Percentiles rank a stretch among this genome's conserved stretches.
Conservation (phyloP, 2,113 vertebrate genomes). For the Prunella himalayana region DNA sequence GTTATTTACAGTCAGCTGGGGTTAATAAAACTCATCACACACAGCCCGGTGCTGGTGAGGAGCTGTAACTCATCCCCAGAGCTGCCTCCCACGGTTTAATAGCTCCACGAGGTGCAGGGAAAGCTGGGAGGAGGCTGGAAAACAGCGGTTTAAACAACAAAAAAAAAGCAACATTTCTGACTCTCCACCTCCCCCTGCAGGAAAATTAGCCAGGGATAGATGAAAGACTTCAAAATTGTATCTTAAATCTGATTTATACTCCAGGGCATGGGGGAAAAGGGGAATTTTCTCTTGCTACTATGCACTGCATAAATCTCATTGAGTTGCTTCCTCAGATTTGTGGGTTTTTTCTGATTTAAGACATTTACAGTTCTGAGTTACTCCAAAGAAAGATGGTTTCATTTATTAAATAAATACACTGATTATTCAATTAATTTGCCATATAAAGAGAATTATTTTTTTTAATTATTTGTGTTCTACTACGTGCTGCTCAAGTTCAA, state of each 20-base stretch:
- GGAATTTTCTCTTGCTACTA: background rate
- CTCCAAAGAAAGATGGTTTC: background rate
- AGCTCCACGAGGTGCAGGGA: background rate
- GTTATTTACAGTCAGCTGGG: conserved; percentile 45
- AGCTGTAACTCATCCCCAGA: conserved; percentile 5
- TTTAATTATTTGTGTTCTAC: background rate
- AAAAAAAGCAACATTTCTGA: conserved; percentile 12
- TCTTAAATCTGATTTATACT: background rate
- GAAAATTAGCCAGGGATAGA: background rate
- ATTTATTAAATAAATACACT: background rate
- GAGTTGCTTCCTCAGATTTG: background rate
- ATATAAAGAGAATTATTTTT: background rate
- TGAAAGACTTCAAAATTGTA: background rate
- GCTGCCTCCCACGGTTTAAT: background rate
- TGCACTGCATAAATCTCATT: background rate
- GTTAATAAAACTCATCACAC: conserved; percentile 49
- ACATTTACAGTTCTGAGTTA: background rate
- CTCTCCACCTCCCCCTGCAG: conserved; percentile 64
- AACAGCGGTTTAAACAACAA: background rate
- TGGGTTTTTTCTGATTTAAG: background rate
- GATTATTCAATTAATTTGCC: background rate
- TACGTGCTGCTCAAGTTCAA: background rate
- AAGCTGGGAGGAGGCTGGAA: background rate
- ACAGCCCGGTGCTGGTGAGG: background rate
- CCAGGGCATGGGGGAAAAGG: background rate